These are phyloP conservation scores for Clarias gariepinus DNA, from an alignment of 2,113 vertebrate genomes.

Conservation along the genomic window DNA sequence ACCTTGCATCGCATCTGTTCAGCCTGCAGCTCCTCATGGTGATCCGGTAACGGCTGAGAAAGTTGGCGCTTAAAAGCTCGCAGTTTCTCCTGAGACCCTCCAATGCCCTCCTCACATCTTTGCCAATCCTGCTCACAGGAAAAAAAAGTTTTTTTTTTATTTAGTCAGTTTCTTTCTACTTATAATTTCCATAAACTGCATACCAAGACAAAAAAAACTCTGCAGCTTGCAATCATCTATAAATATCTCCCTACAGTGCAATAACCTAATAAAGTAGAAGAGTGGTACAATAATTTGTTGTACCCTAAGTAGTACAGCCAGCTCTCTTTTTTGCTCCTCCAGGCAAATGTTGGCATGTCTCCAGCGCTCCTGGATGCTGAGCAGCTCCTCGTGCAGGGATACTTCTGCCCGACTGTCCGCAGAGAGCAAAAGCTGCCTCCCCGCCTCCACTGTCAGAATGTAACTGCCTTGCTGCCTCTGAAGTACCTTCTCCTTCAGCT, in stretches of 20 bases:
- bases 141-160: background rate
- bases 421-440: constrained; percentile 87
- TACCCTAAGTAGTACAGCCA: constrained; percentile 80
- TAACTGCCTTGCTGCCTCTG: constrained; percentile 94
- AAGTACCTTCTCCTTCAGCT: constrained; percentile 93
- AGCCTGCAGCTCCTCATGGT: constrained; percentile 87
- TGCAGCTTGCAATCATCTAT: background rate
- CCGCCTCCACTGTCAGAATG: constrained; percentile 92
- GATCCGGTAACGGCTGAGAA: constrained; percentile 84
- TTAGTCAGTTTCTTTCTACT: background rate
- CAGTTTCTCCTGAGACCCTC: constrained; percentile 88
- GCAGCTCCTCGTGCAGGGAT: constrained; percentile 83
- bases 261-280: constrained; percentile 3
- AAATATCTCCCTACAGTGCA: background rate
- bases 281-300: constrained; percentile 35
- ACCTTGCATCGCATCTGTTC: constrained; percentile 94
- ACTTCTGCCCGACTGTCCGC: constrained; percentile 82
- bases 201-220: background rate
- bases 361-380: constrained; percentile 89
- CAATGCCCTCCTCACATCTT: constrained; percentile 86
- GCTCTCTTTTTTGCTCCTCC: constrained; percentile 85
- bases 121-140: constrained; percentile 89
- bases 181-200: background rate
- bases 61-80: constrained; percentile 88
- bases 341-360: constrained; percentile 74